Percentiles rank a stretch among this genome's conserved stretches.
Conservation (phyloP, 1,140 invertebrate species). For the Lordiphosa collinella region DNA sequence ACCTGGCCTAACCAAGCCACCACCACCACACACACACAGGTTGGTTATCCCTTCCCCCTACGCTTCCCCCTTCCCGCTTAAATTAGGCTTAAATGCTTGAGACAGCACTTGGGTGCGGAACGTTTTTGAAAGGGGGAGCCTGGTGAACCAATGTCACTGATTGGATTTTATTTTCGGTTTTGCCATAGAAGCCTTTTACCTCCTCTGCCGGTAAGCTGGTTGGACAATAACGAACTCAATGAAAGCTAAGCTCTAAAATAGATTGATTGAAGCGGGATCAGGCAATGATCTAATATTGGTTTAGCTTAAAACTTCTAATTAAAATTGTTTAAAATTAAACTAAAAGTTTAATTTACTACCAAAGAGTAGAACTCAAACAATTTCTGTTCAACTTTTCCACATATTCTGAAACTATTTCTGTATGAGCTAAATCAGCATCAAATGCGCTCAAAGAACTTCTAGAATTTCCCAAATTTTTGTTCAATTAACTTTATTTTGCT, state of each 20-base stretch:
- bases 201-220: constrained; percentile 19
- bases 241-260: constrained; percentile 31
- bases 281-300: too few species aligned
- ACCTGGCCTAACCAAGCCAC: constrained; percentile 16
- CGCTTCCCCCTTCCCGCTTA: constrained; percentile 15
- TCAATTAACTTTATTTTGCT: constrained; percentile 55
- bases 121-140: constrained; percentile 7
- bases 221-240: constrained; percentile 31
- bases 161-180: not conserved
- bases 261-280: constrained; percentile 8
- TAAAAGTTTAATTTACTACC: too few species aligned
- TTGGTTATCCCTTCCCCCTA: not conserved
- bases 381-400: too few species aligned
- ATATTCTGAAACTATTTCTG: too few species aligned
- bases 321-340: not conserved
- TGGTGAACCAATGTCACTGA: constrained; percentile 3
- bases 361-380: too few species aligned
- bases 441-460: not conserved
- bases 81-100: constrained; percentile 67
- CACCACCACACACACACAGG: not conserved
- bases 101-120: constrained; percentile 27
- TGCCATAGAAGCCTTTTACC: not conserved
- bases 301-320: not conserved
- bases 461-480: constrained; percentile 10
- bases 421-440: too few species aligned